A percentile compares a stretch with the other conserved stretches of the same genome.
phyloP scores from a whole-genome alignment of 2,888 invertebrate genomes.

The Hedya salicella region DNA sequence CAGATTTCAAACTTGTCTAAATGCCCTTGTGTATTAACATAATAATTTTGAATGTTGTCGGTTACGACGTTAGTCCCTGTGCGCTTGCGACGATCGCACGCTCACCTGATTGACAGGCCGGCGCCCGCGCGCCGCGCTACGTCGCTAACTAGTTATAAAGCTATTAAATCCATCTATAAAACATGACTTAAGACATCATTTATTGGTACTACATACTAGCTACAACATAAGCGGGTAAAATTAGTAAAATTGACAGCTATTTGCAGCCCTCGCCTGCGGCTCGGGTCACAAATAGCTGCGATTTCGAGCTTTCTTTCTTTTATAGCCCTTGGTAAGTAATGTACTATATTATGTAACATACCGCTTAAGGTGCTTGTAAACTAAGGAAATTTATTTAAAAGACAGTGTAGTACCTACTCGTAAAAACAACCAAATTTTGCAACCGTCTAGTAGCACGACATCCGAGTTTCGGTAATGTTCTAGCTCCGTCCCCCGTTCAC shows the following conservation, averaged over 20 bases:
- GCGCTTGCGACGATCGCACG: slow-evolving; percentile 10
- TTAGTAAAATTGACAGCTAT: not conserved
- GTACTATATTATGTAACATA: too few relatives aligned
- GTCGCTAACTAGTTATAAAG: slow-evolving; percentile 32
- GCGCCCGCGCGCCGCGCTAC: slow-evolving; percentile 43
- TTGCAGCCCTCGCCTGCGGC: too few relatives aligned
- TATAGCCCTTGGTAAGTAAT: too few relatives aligned
- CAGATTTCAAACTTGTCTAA: too few relatives aligned
- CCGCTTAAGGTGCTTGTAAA: not conserved
- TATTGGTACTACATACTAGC: too few relatives aligned
- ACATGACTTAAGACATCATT: slow-evolving; percentile 13
- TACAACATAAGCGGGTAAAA: not conserved
- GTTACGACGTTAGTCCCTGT: slow-evolving; percentile 13
- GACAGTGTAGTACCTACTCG: too few relatives aligned
- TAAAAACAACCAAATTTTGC: slow-evolving; percentile 20
- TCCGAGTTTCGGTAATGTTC: slow-evolving; percentile 4
- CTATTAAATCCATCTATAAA: slow-evolving; percentile 10
- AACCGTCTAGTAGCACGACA: slow-evolving; percentile 16
- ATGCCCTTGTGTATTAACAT: too few relatives aligned
- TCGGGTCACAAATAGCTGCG: too few relatives aligned
- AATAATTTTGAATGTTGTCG: too few relatives aligned
- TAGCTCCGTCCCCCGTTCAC: too few relatives aligned
- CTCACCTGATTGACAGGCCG: slow-evolving; percentile 56
- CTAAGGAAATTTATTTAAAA: not conserved
- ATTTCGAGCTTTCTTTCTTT: too few relatives aligned